phyloP scores from a whole-genome alignment of 2,797 vertebrate species.

The Leucoraja ocellata region DNA sequence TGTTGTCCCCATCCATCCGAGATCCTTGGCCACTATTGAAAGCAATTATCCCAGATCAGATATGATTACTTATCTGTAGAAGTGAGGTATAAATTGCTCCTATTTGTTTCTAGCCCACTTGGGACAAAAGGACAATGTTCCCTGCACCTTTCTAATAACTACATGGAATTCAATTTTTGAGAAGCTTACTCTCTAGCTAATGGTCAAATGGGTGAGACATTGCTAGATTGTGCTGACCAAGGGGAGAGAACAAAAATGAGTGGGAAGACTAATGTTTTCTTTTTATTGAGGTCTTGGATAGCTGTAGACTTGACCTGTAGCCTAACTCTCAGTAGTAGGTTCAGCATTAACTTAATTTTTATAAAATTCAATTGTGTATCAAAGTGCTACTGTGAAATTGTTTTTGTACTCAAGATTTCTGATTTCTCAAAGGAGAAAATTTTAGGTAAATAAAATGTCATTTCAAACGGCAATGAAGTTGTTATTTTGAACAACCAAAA shows the following conservation, averaged over 20 bases:
- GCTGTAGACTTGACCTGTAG: slow-evolving; percentile 24
- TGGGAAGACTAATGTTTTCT: slow-evolving; percentile 3
- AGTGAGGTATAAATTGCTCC: neutral
- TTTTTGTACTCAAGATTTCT: slow-evolving; percentile 37
- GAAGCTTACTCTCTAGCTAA: neutral
- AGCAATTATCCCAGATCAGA: neutral
- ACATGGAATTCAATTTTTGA: neutral
- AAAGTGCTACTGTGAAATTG: slow-evolving; percentile 32
- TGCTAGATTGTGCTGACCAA: neutral
- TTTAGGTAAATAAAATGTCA: slow-evolving; percentile 13
- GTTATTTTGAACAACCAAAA: neutral
- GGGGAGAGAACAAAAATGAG: neutral
- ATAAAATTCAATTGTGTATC: slow-evolving; percentile 32
- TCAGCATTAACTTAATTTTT: slow-evolving; percentile 38
- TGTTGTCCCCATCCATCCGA: neutral
- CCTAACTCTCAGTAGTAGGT: slow-evolving; percentile 35
- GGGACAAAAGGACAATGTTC: neutral
- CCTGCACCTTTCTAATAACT: neutral
- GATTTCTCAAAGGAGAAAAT: slow-evolving; percentile 24
- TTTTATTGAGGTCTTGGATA: slow-evolving; percentile 30
- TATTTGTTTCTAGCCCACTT: neutral
- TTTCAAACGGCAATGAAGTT: neutral
- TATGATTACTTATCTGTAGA: neutral
- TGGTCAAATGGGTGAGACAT: neutral
- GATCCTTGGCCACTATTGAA: neutral